Evolutionary conservation across 2,113 vertebrate species (phyloP).

Genomic region (Nymphicus hollandicus): DNA sequence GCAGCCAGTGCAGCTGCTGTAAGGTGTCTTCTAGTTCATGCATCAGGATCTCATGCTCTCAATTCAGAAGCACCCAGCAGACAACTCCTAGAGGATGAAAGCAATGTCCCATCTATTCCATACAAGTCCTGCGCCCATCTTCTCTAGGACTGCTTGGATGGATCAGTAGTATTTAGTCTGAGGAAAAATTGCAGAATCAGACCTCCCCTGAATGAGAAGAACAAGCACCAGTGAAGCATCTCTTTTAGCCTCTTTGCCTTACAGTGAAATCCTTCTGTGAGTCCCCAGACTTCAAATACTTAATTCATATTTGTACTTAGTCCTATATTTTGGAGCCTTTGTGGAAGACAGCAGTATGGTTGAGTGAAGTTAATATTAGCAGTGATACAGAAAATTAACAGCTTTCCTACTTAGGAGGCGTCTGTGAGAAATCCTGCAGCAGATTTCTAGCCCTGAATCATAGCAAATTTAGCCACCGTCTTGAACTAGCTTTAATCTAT

Average conservation of each 20-base stretch:
- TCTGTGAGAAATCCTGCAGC: background rate
- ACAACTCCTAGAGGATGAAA: background rate
- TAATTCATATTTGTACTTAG: background rate
- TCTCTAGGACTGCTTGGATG: background rate
- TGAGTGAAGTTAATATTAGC: background rate
- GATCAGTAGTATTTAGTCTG: background rate
- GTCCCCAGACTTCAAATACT: background rate
- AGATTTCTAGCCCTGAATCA: background rate
- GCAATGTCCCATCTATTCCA: background rate
- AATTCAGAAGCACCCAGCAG: background rate
- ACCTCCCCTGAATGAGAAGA: background rate
- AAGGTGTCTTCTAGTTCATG: background rate
- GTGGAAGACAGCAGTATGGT: background rate
- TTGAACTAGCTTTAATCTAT: background rate
- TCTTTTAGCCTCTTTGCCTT: background rate
- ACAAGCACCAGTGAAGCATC: background rate
- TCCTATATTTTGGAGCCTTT: background rate
- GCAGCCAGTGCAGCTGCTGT: background rate
- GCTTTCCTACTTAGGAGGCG: background rate
- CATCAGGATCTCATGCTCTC: background rate
- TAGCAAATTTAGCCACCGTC: background rate
- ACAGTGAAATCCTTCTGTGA: background rate
- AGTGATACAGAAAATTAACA: background rate
- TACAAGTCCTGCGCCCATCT: background rate
- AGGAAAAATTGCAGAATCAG: background rate